Evolutionary conservation across 2,797 vertebrate genomes (phyloP), one percentile per base, ranked within the genome.

Genomic region (Sebastes vulpes): DNA sequence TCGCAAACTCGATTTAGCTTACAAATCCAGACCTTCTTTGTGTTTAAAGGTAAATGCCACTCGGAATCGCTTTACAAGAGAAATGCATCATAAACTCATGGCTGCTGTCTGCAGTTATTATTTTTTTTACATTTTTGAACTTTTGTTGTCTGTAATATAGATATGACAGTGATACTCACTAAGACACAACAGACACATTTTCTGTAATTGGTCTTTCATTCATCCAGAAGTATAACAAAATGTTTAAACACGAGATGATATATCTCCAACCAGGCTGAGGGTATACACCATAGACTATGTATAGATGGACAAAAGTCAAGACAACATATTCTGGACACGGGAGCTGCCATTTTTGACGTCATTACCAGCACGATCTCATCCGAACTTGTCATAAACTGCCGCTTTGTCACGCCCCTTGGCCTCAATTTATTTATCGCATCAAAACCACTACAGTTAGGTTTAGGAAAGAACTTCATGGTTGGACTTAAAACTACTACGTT

Each of bases 41-140:
- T 58, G 21, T 60, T 77, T 21, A 26, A 79, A 72, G 42, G 4
- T 60, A 75, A 75, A 75, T 64, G 32, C 16, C 52, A 20, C 11
- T 18, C 23, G 4, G 20, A 72, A 42, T 29, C 9, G 12, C 28
- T 65, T 68, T 18, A 42, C 9, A 29, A 14, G 12, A 23, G 31
- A 61, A 60, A 31, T 21, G 59, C 59, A 16, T 38, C 32, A 23
- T 23, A 32, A 42, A 25, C 21, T 26, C 53, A 21, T 38, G 11
- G 7, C 46, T 35, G 26, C 18, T 48, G 25, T 23, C 6, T 56
- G 4, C 9, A n/a, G 9, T 38, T 20, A 31, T 18, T 3, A 6
- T 53, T 18, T 10, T 18, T 18, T 32, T 46, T 12, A 50, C n/a
- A 48, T 70, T 58, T 6, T 23, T 53, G 1, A 4, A 20, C 2